Conservation (phyloP, 2,888 invertebrate genomes). For the Rhingia rostrata region DNA sequence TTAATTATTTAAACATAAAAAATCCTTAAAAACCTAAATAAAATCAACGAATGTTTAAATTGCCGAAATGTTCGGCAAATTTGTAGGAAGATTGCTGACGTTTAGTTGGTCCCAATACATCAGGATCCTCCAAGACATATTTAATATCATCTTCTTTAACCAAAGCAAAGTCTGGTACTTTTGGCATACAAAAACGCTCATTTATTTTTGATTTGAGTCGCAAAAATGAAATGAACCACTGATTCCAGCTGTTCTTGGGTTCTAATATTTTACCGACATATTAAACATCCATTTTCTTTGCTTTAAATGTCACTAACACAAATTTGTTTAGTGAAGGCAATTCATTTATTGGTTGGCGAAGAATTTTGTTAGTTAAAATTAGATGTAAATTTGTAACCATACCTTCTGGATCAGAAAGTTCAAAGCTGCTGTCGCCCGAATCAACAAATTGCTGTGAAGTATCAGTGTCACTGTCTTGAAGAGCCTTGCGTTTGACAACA, state of each 20-base stretch:
- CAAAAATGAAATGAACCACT: no score
- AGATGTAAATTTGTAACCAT: no score
- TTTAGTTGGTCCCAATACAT: conserved; percentile 7
- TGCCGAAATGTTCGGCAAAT: neutral
- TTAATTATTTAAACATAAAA: neutral
- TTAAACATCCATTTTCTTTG: neutral
- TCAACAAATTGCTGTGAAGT: neutral
- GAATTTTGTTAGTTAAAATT: no score
- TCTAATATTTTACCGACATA: no score
- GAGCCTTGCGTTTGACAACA: neutral
- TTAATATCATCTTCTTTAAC: neutral
- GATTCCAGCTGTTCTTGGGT: no score
- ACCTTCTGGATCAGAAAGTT: no score
- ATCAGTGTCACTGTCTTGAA: conserved; percentile 6
- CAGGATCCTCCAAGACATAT: conserved; percentile 4
- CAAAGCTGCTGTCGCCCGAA: neutral
- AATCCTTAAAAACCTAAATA: neutral
- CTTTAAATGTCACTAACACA: neutral
- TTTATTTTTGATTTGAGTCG: no score
- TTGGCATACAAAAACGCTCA: no score
- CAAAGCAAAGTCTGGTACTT: neutral
- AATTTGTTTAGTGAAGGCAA: no score
- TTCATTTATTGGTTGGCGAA: no score
- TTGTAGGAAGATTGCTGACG: neutral
- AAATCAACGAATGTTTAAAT: neutral